Base-by-base conservation (phyloP, 1,140 invertebrate genomes). In the Zaprionus tsacasi region DNA sequence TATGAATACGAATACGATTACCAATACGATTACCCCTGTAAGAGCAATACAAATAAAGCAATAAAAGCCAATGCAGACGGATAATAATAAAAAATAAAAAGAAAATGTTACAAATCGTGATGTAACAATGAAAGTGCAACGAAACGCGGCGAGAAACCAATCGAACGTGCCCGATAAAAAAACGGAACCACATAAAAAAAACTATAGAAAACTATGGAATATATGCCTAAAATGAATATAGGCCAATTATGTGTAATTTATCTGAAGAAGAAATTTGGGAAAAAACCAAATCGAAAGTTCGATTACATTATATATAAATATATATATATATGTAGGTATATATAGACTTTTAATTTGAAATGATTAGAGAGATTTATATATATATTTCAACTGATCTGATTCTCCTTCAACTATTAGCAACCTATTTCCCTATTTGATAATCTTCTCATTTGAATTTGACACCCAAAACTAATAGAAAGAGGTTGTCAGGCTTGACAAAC, bases 101-200 rank as follows among this genome's bases (percentile, higher is more conserved):
- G 4, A 45, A 59, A 57, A 55, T 63, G 50, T 72, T 86, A 79
- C 63, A 73, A 73, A 30, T 65, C 54, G 64, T 88, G 70, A 85
- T 77, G 81, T 85, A 89, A 88, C 70, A 76, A 83, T 77, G 81
- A 90, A 85, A 88, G 81, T 85, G 80, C 80, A 70, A 45, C 57
- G 17, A 17, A 50, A 50, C 21, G 45, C 45, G 17, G 40, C 67
- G 55, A 60, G 15, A 67, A 72, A 63, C 12, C 36, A 67, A 76
- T 43, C 21, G 67, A 67, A 70, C 75, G 66, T 70, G 59, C 59
- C 36, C 61, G 61, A 76, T 64, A 76, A 25, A 54, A 67, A 67
- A 55, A 58, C 48, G 59, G 15, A 65, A 15, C 30, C 10, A 35
- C 10, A 35, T 61, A 63, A 65, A 21, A 48, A n/a, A 10, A 15